These are phyloP conservation scores for Heliconius sara DNA, from an alignment of 2,888 invertebrate species.

Conservation along the genomic window DNA sequence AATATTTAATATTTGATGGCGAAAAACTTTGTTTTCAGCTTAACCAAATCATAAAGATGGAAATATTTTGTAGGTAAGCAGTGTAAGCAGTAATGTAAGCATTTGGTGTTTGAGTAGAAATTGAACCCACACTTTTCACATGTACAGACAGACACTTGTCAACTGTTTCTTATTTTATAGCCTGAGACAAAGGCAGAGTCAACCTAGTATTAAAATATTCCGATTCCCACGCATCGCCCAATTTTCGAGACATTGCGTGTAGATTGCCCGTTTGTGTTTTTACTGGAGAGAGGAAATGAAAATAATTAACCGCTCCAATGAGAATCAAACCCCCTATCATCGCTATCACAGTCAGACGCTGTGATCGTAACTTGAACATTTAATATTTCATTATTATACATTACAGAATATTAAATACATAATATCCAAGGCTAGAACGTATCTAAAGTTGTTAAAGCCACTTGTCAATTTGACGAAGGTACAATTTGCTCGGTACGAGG, in stretches of 20 bases:
- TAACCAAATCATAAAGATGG: neutral
- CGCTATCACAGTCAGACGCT: no score
- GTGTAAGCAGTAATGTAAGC: no score
- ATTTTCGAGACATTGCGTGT: no score
- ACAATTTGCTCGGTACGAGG: slow-evolving; percentile 23
- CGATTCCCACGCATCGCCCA: neutral
- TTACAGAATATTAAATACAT: neutral
- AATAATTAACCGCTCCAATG: no score
- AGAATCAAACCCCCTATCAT: no score
- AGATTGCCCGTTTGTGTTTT: no score
- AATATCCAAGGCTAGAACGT: slow-evolving; percentile 8
- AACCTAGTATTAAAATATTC: neutral
- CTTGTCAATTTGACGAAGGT: slow-evolving; percentile 33
- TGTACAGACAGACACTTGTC: neutral
- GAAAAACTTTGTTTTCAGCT: neutral
- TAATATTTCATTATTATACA: no score
- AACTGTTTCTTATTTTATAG: neutral
- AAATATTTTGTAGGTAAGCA: neutral
- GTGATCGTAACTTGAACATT: no score
- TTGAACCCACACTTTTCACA: neutral
- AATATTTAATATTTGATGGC: neutral
- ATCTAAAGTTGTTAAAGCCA: slow-evolving; percentile 18
- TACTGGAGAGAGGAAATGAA: no score
- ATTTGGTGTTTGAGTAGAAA: neutral
- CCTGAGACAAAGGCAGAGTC: neutral